Evolutionary conservation across 2,113 vertebrate species (phyloP).

Genomic region (Hymenochirus boettgeri): DNA sequence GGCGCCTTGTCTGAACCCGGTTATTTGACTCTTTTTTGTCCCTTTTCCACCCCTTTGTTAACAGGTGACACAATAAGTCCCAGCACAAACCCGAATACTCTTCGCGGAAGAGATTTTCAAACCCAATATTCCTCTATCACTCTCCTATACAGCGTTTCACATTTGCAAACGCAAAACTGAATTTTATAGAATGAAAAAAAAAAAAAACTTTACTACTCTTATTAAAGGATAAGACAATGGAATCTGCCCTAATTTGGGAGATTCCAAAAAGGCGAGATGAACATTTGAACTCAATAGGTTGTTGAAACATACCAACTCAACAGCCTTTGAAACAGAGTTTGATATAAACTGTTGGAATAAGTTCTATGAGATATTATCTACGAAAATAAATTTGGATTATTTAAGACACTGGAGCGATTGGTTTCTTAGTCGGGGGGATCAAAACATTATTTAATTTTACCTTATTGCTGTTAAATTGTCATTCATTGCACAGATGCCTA

Average conservation of each 20-base stretch:
- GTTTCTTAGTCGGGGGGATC: too few species aligned
- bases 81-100: conserved; percentile 28
- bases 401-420: too few species aligned
- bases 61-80: conserved; percentile 30
- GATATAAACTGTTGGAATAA: neutral
- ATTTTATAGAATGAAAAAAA: conserved; percentile 22
- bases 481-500: too few species aligned
- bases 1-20: conserved; percentile 13
- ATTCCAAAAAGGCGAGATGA: neutral
- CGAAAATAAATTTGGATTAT: too few species aligned
- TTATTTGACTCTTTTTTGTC: conserved; percentile 1
- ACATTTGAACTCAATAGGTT: neutral
- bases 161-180: conserved; percentile 27
- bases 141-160: conserved; percentile 27
- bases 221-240: neutral
- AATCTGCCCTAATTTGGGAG: neutral
- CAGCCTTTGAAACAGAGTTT: neutral
- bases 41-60: conserved; percentile 16
- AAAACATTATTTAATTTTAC: too few species aligned
- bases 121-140: conserved; percentile 17
- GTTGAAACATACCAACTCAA: too few species aligned
- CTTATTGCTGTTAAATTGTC: too few species aligned
- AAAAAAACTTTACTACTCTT: neutral
- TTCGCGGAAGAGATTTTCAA: conserved; percentile 19
- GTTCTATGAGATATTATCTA: too few species aligned